Conservation (phyloP, 2,113 vertebrate genomes). For the Centrocercus urophasianus region DNA sequence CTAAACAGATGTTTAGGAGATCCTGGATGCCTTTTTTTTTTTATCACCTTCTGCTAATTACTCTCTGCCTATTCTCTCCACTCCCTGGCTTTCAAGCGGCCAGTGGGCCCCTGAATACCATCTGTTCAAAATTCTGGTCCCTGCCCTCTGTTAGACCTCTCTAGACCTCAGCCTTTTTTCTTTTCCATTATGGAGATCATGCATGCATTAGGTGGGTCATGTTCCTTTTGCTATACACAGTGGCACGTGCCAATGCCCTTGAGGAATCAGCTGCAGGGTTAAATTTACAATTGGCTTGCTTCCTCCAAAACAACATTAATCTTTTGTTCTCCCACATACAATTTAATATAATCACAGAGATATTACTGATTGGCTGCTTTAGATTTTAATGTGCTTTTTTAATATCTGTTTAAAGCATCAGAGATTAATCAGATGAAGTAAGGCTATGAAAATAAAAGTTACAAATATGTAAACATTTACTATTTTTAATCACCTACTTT, state of each 20-base stretch:
- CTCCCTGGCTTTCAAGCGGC: constrained; percentile 57
- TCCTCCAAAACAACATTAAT: constrained; percentile 52
- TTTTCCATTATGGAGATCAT: constrained; percentile 71
- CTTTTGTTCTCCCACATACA: constrained; percentile 40
- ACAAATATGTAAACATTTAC: not conserved
- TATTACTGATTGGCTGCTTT: not conserved
- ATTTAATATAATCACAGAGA: not conserved
- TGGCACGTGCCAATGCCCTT: constrained; percentile 67
- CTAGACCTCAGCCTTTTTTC: constrained; percentile 66
- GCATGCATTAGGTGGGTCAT: constrained; percentile 65
- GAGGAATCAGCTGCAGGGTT: constrained; percentile 61
- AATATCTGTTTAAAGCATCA: constrained; percentile 16
- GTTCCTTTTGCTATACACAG: constrained; percentile 57
- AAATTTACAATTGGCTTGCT: constrained; percentile 63
- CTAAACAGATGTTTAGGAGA: constrained; percentile 73
- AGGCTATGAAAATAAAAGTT: not conserved
- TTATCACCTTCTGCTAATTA: constrained; percentile 76
- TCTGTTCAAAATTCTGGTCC: constrained; percentile 87
- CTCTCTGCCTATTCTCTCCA: constrained; percentile 70
- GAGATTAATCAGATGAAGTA: not conserved
- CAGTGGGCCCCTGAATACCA: constrained; percentile 76
- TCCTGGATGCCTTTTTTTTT: constrained; percentile 64
- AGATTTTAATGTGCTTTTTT: not conserved
- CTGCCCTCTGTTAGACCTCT: constrained; percentile 70
- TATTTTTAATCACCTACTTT: not conserved